These are phyloP conservation scores for Polyommatus iphigenia DNA, from an alignment of 2,888 invertebrate genomes.

Conservation along the genomic window DNA sequence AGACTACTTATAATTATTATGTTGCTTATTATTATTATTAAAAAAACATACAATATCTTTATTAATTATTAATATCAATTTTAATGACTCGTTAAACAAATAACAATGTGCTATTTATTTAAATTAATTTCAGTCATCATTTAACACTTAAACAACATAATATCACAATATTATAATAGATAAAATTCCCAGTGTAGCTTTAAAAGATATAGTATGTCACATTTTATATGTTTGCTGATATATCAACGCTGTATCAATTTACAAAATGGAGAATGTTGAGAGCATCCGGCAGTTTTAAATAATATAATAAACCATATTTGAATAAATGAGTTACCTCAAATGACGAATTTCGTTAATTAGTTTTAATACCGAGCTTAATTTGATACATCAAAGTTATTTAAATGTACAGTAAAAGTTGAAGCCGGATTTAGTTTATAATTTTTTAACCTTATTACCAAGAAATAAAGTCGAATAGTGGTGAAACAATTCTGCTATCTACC, in stretches of 20 bases:
- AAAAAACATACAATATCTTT: no score
- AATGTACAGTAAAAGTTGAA: background rate
- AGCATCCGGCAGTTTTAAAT: slow-evolving; percentile 13
- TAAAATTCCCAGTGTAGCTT: background rate
- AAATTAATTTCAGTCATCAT: background rate
- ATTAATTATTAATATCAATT: no score
- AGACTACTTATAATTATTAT: no score
- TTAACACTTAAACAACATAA: background rate
- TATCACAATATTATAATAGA: background rate
- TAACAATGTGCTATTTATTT: background rate
- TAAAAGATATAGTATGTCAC: background rate
- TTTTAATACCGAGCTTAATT: slow-evolving; percentile 24
- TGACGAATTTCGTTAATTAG: slow-evolving; percentile 24
- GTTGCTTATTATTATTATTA: no score
- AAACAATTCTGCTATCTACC: background rate
- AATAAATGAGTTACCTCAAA: slow-evolving; percentile 9
- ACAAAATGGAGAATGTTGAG: slow-evolving; percentile 15
- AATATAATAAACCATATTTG: slow-evolving; percentile 15
- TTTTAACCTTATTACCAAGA: background rate
- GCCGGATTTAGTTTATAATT: background rate
- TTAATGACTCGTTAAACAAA: background rate
- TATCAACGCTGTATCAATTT: slow-evolving; percentile 13
- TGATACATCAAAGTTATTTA: slow-evolving; percentile 28
- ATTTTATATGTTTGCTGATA: background rate
- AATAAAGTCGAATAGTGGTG: background rate